Evolutionary conservation across 2,888 invertebrate species (phyloP), one percentile per base, ranked within the genome.

Genomic region (Napeogenes sylphis): DNA sequence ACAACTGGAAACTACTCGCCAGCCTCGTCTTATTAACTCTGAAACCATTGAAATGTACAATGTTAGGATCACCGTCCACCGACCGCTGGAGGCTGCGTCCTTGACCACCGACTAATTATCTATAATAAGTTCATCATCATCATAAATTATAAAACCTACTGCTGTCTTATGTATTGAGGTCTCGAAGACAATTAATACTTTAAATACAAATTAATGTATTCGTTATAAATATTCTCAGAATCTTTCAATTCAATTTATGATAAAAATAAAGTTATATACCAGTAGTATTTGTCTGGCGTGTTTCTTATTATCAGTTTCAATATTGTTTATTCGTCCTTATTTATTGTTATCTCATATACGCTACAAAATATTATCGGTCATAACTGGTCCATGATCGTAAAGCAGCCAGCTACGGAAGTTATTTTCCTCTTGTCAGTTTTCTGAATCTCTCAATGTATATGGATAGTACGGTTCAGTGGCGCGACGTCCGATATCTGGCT

Each of bases 401-500:
- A 69, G 62, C 53, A 58, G 30, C 59, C 51, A 60, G 59, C 66
- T 51, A 56, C 58, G 53, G 51, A 67, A 63, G 68, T 73, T 70
- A 73, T 73, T 72, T 70, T 70, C 66, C 68, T 67, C 68, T 70
- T 70, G 71, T 68, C 69, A 63, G 63, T 76, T 74, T 76, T 70
- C 68, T 70, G 69, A 72, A 69, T 72, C 68, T 71, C 75, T 75
- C 74, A 78, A 77, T 79, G 78, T 76, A 72, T 76, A 67, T 73
- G 72, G 78, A 73, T 71, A 70, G 71, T 76, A 73, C 70, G 74
- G 74, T 70, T 76, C 74, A 77, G 73, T 70, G 75, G 72, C 73
- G 74, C 75, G 78, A 76, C 78, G 78, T 76, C 81, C 79, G 79
- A 83, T 85, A 83, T 82, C 79, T 71, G 75, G 78, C 82, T 86